Conservation (phyloP, 2,888 invertebrate species). For the Patella depressa region DNA sequence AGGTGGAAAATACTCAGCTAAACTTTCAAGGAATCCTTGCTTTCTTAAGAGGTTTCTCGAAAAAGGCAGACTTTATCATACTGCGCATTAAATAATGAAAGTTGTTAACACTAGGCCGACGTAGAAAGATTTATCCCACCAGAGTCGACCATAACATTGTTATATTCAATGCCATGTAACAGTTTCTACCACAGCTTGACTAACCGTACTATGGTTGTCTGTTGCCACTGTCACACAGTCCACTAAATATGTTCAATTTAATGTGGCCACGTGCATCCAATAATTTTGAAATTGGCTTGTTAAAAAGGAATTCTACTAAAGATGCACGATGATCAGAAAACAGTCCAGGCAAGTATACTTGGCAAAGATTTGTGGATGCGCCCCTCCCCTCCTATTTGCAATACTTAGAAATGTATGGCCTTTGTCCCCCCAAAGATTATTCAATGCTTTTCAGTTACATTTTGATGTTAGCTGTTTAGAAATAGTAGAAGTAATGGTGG, state of each 20-base stretch:
- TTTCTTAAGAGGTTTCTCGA: no score
- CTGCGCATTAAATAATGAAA: no score
- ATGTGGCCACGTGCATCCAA: neutral
- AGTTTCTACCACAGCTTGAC: neutral
- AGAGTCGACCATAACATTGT: neutral
- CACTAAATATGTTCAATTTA: neutral
- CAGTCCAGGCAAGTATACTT: neutral
- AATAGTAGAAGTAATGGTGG: neutral
- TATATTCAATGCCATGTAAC: conserved; percentile 6
- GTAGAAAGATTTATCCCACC: no score
- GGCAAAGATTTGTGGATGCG: neutral
- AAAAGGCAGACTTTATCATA: no score
- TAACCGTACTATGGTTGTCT: conserved; percentile 8
- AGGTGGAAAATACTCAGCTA: no score
- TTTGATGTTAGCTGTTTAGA: neutral
- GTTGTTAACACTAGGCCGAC: no score
- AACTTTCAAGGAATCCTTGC: no score
- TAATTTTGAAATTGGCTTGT: neutral
- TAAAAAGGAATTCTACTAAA: neutral
- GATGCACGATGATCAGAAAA: neutral
- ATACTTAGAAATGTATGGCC: neutral
- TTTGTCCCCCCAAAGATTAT: neutral
- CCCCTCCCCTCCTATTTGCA: neutral
- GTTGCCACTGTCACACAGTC: neutral
- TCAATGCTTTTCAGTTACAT: neutral